Percentiles rank a stretch among this genome's conserved stretches.
phyloP scores from a whole-genome alignment of 2,888 invertebrate species.

The Rhagonycha lutea region DNA sequence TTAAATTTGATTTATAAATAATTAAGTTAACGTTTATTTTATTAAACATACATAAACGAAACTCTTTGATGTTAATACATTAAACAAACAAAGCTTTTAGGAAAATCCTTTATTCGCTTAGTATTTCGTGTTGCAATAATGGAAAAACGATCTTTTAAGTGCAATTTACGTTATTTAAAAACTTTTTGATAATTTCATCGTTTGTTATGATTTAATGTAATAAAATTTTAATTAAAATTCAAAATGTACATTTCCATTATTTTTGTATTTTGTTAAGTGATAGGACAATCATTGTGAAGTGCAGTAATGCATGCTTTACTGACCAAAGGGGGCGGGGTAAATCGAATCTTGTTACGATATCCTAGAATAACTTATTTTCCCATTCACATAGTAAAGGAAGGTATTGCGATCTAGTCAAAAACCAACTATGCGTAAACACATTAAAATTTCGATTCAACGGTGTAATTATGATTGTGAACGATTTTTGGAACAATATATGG shows the following conservation, averaged over 20 bases:
- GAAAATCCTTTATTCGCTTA: slow-evolving; percentile 8
- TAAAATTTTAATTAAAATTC: neutral
- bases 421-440: no score
- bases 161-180: slow-evolving; percentile 8
- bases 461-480: no score
- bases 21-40: neutral
- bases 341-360: no score
- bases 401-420: no score
- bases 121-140: slow-evolving; percentile 14
- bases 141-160: slow-evolving; percentile 10
- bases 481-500: no score
- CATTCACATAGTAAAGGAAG: no score
- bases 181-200: slow-evolving; percentile 18
- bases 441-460: no score
- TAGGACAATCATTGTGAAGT: neutral
- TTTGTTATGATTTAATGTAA: slow-evolving; percentile 14
- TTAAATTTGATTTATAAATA: neutral
- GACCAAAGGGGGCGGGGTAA: no score
- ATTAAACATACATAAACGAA: slow-evolving; percentile 1
- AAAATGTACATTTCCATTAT: neutral
- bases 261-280: neutral
- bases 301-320: no score
- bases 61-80: slow-evolving; percentile 17
- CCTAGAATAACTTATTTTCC: no score
- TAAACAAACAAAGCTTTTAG: slow-evolving; percentile 19